A percentile compares a stretch with the other conserved stretches of the same genome.
These are phyloP conservation scores for Tichodroma muraria DNA, from an alignment of 2,113 vertebrate species.

Conservation along the genomic window DNA sequence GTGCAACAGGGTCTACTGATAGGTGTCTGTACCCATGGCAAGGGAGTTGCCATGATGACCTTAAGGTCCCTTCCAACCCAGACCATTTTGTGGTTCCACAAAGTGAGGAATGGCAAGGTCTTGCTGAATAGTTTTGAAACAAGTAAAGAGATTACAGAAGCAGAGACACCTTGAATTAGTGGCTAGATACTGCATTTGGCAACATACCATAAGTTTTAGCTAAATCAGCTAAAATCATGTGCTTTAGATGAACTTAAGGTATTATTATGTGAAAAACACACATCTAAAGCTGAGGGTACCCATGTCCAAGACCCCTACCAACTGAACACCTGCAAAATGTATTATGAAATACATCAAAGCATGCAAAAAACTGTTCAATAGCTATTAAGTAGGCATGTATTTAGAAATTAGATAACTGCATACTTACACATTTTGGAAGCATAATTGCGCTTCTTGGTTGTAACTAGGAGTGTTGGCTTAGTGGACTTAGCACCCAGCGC, in stretches of 20 bases:
- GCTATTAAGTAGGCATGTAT: background rate
- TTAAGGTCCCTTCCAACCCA: background rate
- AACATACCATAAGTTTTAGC: rapidly evolving
- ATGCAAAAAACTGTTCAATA: background rate
- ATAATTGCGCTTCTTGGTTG: background rate
- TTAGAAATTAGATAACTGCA: background rate
- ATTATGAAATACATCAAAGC: background rate
- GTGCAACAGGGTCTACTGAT: background rate
- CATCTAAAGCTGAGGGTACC: background rate
- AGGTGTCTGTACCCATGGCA: background rate
- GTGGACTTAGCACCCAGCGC: background rate
- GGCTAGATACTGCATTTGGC: background rate
- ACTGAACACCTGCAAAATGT: background rate
- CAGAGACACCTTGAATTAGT: background rate
- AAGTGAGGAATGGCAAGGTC: background rate
- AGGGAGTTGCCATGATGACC: background rate
- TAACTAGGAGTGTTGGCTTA: background rate
- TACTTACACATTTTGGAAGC: background rate
- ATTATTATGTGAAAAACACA: background rate
- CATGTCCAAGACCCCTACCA: background rate
- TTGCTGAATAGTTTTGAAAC: background rate
- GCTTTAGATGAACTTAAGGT: background rate
- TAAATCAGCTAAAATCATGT: background rate
- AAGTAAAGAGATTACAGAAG: background rate
- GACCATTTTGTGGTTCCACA: background rate